These are phyloP conservation scores for Montipora efflorescens DNA, from an alignment of 64 coral and sea anemone species.

Conservation along the genomic window DNA sequence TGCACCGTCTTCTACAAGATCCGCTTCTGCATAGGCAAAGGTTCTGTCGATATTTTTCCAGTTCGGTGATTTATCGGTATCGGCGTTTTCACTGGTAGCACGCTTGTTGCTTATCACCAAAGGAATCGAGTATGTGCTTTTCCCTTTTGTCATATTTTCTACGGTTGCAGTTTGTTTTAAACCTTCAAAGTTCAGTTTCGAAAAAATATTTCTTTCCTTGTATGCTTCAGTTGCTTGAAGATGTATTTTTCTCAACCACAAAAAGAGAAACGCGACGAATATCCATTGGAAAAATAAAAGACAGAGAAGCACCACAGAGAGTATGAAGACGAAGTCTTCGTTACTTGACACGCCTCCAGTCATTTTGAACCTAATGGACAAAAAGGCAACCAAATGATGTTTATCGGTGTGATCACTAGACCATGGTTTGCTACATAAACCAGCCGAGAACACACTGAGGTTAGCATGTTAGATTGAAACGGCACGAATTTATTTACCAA, in stretches of 20 bases:
- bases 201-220: conserved; percentile 7
- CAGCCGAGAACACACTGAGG: too few species aligned
- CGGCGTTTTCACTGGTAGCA: not conserved
- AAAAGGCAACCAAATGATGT: not conserved
- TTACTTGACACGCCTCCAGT: not conserved
- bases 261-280: not conserved
- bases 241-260: conserved; percentile 11
- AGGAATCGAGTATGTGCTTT: not conserved
- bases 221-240: not conserved
- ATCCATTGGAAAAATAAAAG: not conserved
- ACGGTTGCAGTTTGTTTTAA: not conserved
- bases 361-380: not conserved
- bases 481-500: too few species aligned
- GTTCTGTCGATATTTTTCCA: conserved; percentile 26
- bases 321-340: not conserved
- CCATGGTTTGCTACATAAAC: too few species aligned
- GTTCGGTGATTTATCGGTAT: not conserved
- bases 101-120: conserved; percentile 21
- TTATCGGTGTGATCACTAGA: too few species aligned
- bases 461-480: too few species aligned
- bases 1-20: not conserved
- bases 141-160: not conserved
- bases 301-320: not conserved
- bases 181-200: not conserved
- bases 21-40: conserved; percentile 11